phyloP scores from a whole-genome alignment of 2,113 vertebrate genomes.

The Verasper variegatus region DNA sequence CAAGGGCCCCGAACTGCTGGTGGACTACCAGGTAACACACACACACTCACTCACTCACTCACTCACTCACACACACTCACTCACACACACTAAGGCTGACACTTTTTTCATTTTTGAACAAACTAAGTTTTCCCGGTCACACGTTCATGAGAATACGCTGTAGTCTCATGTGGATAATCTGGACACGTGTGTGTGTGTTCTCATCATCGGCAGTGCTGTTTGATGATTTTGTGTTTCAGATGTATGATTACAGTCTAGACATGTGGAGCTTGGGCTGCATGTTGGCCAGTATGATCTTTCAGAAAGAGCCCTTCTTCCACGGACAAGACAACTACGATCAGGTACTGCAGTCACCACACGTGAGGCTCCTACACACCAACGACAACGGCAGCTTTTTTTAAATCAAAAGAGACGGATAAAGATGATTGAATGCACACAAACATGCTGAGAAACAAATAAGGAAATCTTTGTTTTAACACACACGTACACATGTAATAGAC shows the following conservation, averaged over 20 bases:
- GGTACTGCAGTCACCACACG: slow-evolving; percentile 77
- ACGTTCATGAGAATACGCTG: background rate
- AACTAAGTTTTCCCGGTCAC: background rate
- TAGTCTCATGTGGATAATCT: background rate
- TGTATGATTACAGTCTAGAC: slow-evolving; percentile 99
- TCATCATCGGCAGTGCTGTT: slow-evolving; percentile 47
- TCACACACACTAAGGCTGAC: too few species aligned
- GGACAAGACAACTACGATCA: slow-evolving; percentile 99
- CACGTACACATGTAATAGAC: slow-evolving; percentile 11
- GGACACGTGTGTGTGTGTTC: background rate
- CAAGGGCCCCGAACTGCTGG: slow-evolving; percentile 97
- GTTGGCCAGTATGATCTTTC: slow-evolving; percentile 99
- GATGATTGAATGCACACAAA: background rate
- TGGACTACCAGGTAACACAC: slow-evolving; percentile 94
- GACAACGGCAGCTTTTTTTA: background rate
- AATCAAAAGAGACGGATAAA: background rate
- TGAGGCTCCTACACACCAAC: background rate
- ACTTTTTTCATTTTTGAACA: background rate
- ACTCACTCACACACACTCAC: background rate
- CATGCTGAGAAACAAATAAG: too few species aligned
- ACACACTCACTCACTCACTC: background rate
- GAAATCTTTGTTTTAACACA: too few species aligned
- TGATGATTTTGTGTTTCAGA: slow-evolving; percentile 82
- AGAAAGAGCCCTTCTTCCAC: slow-evolving; percentile 99
- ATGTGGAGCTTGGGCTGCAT: slow-evolving; percentile 99